Percentiles rank a stretch among this genome's conserved stretches.
These are phyloP conservation scores for Nestor notabilis DNA, from an alignment of 2,113 vertebrate genomes.

Conservation along the genomic window DNA sequence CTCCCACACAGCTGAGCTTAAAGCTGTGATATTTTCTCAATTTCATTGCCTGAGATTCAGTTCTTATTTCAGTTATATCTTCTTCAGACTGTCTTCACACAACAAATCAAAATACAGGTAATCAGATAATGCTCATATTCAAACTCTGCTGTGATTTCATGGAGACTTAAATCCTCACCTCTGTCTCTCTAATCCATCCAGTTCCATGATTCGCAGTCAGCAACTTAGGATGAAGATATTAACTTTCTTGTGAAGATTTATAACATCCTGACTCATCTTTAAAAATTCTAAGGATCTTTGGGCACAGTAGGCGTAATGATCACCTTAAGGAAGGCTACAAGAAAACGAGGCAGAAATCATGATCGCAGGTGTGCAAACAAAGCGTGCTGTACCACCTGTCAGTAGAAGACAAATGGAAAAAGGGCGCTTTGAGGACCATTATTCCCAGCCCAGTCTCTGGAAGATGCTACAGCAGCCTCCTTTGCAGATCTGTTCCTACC, in stretches of 20 bases:
- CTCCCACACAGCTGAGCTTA: background rate
- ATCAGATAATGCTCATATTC: background rate
- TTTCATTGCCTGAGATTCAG: background rate
- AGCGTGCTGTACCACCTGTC: background rate
- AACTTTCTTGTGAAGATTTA: background rate
- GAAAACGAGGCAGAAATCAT: background rate
- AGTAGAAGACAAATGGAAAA: background rate
- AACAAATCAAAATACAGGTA: background rate
- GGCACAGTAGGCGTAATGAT: background rate
- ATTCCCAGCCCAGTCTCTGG: background rate
- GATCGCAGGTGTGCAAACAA: rapidly evolving
- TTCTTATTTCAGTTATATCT: background rate
- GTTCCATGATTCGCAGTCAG: background rate
- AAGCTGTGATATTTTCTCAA: background rate
- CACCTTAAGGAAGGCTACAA: background rate
- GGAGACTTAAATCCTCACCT: background rate
- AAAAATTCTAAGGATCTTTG: background rate
- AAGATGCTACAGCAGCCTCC: background rate
- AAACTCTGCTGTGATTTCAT: background rate
- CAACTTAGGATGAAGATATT: background rate
- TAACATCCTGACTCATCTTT: background rate
- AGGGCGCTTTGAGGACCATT: background rate
- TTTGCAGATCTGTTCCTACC: background rate
- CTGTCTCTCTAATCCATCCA: background rate
- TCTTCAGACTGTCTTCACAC: background rate